Evolutionary conservation across 2,113 vertebrate genomes (phyloP).

Genomic region (Myanophis thanlyinensis): DNA sequence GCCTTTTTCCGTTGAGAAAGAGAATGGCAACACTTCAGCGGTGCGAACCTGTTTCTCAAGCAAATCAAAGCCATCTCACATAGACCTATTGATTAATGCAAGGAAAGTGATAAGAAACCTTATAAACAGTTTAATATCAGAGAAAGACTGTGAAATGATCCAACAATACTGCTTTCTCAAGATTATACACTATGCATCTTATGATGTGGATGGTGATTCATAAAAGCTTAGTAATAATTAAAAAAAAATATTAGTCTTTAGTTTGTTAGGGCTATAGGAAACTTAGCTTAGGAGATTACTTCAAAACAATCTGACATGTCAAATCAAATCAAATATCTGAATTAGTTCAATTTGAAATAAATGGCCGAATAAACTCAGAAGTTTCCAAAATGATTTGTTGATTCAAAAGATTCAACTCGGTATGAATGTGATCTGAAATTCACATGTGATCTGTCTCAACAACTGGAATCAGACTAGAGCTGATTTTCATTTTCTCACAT

Average conservation of each 20-base stretch:
- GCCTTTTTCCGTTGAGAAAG: neutral
- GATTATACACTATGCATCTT: neutral
- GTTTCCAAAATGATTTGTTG: neutral
- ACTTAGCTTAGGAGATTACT: neutral
- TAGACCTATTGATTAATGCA: neutral
- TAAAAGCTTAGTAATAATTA: neutral
- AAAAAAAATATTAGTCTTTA: neutral
- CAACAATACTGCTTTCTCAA: neutral
- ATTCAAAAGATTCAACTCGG: neutral
- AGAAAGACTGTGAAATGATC: neutral
- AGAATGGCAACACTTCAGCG: neutral
- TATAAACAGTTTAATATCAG: neutral
- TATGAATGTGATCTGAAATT: neutral
- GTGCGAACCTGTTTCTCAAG: neutral
- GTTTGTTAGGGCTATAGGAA: neutral
- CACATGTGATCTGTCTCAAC: neutral
- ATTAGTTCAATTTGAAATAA: neutral
- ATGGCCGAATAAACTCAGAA: neutral
- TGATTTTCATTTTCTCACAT: neutral
- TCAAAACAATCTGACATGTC: neutral
- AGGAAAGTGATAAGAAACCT: neutral
- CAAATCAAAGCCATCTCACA: neutral
- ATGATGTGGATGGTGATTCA: neutral
- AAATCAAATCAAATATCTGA: neutral
- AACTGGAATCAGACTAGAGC: neutral